Evolutionary conservation across 2,888 invertebrate genomes (phyloP).

Genomic region (Pogonocherus hispidulus): DNA sequence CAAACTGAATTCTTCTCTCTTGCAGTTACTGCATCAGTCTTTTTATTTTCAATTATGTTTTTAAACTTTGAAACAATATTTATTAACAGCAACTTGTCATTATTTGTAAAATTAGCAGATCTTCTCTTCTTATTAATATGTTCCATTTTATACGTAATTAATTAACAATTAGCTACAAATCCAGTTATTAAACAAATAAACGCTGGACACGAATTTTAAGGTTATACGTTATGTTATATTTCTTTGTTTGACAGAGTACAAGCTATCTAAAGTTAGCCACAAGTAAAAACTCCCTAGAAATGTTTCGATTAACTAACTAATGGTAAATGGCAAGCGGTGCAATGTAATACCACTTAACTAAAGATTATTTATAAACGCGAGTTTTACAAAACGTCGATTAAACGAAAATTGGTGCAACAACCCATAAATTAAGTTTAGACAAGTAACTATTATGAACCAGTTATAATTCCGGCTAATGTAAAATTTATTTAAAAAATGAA

Average conservation of each 20-base stretch:
- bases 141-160: neutral
- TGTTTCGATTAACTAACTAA: neutral
- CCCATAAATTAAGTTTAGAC: no score
- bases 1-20: neutral
- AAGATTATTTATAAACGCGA: neutral
- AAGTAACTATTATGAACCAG: no score
- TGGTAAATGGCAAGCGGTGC: neutral
- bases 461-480: no score
- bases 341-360: neutral
- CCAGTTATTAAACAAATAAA: neutral
- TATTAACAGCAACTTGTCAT: constrained; percentile 7
- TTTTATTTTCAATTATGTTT: constrained; percentile 1
- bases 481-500: no score
- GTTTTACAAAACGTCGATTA: constrained; percentile 10
- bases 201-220: neutral
- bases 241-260: neutral
- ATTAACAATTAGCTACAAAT: neutral
- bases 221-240: no score
- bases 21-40: constrained; percentile 6
- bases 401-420: constrained; percentile 3
- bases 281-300: constrained; percentile 4
- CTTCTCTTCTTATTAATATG: constrained; percentile 2
- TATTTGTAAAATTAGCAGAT: constrained; percentile 13
- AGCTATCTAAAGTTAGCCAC: neutral
- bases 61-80: constrained; percentile 6